Evolutionary conservation across 2,797 vertebrate genomes (phyloP), one percentile per base, ranked within the genome.

Genomic region (Lagocephalus sceleratus): DNA sequence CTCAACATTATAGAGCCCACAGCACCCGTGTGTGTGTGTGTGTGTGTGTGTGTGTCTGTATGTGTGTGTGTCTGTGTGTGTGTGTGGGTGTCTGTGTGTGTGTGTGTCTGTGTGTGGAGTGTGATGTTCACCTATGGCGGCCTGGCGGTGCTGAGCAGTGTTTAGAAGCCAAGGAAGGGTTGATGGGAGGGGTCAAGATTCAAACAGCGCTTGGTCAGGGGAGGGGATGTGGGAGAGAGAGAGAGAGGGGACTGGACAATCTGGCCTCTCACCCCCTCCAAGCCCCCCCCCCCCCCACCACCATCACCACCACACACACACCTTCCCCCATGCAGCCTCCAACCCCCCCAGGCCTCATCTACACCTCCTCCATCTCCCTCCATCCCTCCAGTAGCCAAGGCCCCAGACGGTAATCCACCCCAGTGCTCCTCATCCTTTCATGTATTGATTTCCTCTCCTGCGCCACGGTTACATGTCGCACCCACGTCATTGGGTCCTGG

Each of bases 401-500:
- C 88, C 88, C 88, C 90, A 90, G 90, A 91, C 89, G 84, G 88
- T 91, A 91, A 91, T 91, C 90, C 89, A 90, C 87, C 90, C 90
- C 88, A 90, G 86, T 88, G 87, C 87, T 90, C 88, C 90, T 90
- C 90, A 91, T 91, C 90, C 89, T 89, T 91, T 89, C 88, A 90
- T 79, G 86, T 91, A 91, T 91, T 86, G 90, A 91, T 91, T 91
- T 91, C 88, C 89, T 91, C 88, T 90, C 85, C 79, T 85, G 87
- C 75, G 72, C 87, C 83, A 76, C 84, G 85, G 85, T 86, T 89
- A 89, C 84, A 88, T 89, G 87, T 88, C 81, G 82, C 87, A 88
- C 87, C 87, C 86, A 89, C 87, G 84, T 88, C 86, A 88, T 85
- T 84, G 85, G 86, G 80, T 82, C 85, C 84, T 57, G 76, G 72